Conservation (phyloP, 2,113 vertebrate species). For the Brachypteracias leptosomus region DNA sequence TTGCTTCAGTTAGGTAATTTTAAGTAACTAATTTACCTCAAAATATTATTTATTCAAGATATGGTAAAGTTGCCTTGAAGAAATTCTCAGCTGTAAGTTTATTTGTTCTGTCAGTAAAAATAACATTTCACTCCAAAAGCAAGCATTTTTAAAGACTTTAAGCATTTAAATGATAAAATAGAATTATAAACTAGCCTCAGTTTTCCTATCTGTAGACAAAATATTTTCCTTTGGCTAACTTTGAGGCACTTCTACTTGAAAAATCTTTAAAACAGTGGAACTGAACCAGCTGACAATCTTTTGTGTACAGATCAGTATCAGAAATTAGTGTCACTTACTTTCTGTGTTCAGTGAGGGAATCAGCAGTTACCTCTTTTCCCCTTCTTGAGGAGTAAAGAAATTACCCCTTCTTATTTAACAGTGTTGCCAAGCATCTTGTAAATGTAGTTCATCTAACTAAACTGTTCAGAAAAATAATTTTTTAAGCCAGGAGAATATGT, state of each 20-base stretch:
- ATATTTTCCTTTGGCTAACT: background rate
- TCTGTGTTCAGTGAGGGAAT: background rate
- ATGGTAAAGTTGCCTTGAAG: background rate
- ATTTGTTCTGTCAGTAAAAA: background rate
- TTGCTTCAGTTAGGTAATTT: background rate
- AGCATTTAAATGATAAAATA: background rate
- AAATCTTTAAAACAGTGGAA: background rate
- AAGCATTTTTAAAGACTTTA: background rate
- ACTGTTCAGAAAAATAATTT: background rate
- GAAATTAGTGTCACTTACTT: background rate
- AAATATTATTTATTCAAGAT: background rate
- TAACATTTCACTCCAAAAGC: background rate
- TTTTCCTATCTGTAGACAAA: background rate
- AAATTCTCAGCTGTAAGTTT: background rate
- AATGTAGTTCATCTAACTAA: background rate
- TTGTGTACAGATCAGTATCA: background rate
- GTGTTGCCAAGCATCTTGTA: background rate
- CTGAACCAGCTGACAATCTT: background rate
- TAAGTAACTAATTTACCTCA: background rate
- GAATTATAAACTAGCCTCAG: background rate
- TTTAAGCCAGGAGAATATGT: background rate
- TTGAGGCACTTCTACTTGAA: background rate
- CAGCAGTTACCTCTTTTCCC: background rate
- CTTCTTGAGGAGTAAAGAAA: background rate
- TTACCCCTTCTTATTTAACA: background rate